Base-by-base conservation (phyloP, 2,888 invertebrate genomes). In the Tricholauxania praeusta region DNA sequence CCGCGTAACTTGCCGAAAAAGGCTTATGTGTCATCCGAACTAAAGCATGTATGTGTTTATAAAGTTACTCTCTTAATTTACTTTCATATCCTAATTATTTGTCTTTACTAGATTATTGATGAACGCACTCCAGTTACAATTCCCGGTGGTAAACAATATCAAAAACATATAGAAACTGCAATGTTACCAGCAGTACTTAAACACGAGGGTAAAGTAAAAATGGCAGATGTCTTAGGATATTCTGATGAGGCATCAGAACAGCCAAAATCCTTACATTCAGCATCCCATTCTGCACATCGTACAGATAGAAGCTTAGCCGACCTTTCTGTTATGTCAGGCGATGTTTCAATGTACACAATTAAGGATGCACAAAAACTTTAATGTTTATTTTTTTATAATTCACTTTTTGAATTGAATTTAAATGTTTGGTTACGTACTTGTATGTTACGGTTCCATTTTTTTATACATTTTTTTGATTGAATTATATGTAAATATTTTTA, bases 351-450 rank as follows among this genome's bases (percentile, higher is more conserved):
- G 57, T 87, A 87, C 59, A 85, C 88, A 1, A 83, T 87, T 39
- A 86, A 83, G 76, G 87, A 87, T 86, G 89, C 82, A 84, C 84
- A 84, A 66, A 87, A 86, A 75, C 85, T 86, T 78, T 85, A 79
- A 79, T 55, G 64, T 32, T 60, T 32, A 8, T 10, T 17, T 17
- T 48, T 17, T n/a, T 4, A 12, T 62, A 19, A 28, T n/a, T 52
- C 28, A 52, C 22, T 52, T 32, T 28, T 10, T 49, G 15, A 51
- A 32, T 32, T n/a, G 15, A 28, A 28, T 59, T 59, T 19, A 60
- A 5, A 60, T 60, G 6, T 60, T 28, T 32, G 3, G 59, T 28
- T 28, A 28, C 10, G 4, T 28, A 28, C 32, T 1, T 60, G 3
- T 59, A 28, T 28, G 59, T 60, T 28, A 4, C 12, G 17, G 55